Evolutionary conservation across 2,888 invertebrate species (phyloP).

Genomic region (Epinotia nisella): DNA sequence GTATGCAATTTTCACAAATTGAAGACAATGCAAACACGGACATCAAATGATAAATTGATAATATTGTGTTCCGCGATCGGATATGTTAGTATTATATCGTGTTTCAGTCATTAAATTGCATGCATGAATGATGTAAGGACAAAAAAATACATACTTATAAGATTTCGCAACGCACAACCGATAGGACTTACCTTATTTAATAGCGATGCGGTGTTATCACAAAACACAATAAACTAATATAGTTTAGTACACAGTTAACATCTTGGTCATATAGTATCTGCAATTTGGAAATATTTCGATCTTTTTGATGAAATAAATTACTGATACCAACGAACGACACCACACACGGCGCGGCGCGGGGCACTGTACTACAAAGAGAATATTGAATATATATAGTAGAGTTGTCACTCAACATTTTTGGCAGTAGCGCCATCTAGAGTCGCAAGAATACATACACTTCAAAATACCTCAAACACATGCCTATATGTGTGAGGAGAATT

Average conservation of each 20-base stretch:
- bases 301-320: constrained; percentile 5
- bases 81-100: background rate
- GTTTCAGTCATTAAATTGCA: constrained; percentile 28
- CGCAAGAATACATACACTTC: no score
- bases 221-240: constrained; percentile 13
- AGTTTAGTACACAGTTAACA: constrained; percentile 19
- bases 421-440: no score
- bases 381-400: no score
- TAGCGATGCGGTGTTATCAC: background rate
- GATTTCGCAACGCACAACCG: background rate
- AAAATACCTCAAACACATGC: no score
- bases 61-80: background rate
- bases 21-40: background rate
- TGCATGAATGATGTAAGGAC: constrained; percentile 39
- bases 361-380: background rate
- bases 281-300: constrained; percentile 15
- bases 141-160: constrained; percentile 12
- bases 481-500: no score
- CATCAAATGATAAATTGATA: constrained; percentile 3
- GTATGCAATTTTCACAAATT: background rate
- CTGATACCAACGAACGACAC: background rate
- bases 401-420: no score
- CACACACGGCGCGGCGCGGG: background rate
- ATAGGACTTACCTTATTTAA: background rate
- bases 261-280: constrained; percentile 1